A percentile compares a stretch with the other conserved stretches of the same genome.
Conservation (phyloP, 2,797 vertebrate species). For the Setipinna tenuifilis region DNA sequence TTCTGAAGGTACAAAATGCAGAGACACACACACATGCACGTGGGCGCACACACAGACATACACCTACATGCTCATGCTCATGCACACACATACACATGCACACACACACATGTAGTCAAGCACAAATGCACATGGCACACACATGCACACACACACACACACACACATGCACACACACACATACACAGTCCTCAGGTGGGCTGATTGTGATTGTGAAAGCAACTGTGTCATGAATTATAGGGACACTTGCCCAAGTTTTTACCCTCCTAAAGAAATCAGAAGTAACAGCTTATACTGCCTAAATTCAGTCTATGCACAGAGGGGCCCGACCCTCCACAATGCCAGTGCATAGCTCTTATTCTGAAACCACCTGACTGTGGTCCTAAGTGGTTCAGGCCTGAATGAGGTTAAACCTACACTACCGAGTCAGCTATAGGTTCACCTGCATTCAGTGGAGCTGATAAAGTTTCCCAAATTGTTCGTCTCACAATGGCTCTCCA, state of each 20-base stretch:
- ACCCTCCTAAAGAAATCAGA: too few relatives aligned
- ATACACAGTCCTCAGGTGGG: not conserved
- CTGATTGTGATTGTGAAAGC: not conserved
- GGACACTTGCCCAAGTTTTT: too few relatives aligned
- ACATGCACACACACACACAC: constrained; percentile 1
- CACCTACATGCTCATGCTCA: too few relatives aligned
- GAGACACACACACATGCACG: not conserved
- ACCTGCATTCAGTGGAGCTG: not conserved
- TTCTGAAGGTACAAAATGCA: constrained; percentile 21
- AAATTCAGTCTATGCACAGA: too few relatives aligned
- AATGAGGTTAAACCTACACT: not conserved
- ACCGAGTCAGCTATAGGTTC: not conserved
- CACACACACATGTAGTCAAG: too few relatives aligned
- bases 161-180: not conserved
- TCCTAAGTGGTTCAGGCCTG: not conserved
- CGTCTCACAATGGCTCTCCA: not conserved
- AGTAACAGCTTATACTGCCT: too few relatives aligned
- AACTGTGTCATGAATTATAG: not conserved
- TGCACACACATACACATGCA: too few relatives aligned
- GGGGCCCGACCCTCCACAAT: too few relatives aligned
- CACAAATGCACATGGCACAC: not conserved
- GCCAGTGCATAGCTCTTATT: too few relatives aligned
- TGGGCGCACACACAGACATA: not conserved
- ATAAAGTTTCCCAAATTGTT: not conserved
- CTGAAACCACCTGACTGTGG: not conserved